Evolutionary conservation across 2,113 vertebrate genomes (phyloP).

Genomic region (Podiceps cristatus): DNA sequence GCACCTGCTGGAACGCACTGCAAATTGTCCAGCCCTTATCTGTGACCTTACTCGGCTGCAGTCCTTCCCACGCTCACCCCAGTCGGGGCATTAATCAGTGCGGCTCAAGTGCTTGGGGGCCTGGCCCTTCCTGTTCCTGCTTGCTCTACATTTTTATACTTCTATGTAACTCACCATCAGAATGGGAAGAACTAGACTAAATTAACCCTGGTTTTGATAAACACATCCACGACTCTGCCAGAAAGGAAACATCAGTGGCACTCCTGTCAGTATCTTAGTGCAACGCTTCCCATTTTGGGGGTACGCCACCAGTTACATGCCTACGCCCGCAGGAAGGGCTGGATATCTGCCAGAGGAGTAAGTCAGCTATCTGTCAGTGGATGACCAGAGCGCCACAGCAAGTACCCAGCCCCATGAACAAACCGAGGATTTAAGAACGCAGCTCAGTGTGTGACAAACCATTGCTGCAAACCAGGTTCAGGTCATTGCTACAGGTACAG

Average conservation of each 20-base stretch:
- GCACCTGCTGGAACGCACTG: neutral
- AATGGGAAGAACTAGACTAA: neutral
- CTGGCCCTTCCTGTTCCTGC: neutral
- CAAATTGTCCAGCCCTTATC: accelerated
- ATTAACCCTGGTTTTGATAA: neutral
- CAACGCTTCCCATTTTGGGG: neutral
- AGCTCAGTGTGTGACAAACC: accelerated
- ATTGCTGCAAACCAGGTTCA: neutral
- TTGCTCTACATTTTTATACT: neutral
- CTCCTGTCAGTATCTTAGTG: neutral
- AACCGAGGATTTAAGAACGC: neutral
- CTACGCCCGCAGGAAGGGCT: neutral
- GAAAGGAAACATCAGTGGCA: neutral
- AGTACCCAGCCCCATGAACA: neutral
- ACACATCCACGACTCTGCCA: accelerated
- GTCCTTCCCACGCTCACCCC: accelerated
- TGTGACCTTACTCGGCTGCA: neutral
- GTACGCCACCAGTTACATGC: neutral
- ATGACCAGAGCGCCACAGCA: neutral
- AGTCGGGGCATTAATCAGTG: accelerated
- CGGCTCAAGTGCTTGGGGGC: neutral
- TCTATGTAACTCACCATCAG: neutral
- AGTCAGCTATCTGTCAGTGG: neutral
- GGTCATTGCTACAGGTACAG: neutral
- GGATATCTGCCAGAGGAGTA: neutral